Evolutionary conservation across 2,888 invertebrate species (phyloP), one percentile per base, ranked within the genome.

Genomic region (Linhomoeus sp.): DNA sequence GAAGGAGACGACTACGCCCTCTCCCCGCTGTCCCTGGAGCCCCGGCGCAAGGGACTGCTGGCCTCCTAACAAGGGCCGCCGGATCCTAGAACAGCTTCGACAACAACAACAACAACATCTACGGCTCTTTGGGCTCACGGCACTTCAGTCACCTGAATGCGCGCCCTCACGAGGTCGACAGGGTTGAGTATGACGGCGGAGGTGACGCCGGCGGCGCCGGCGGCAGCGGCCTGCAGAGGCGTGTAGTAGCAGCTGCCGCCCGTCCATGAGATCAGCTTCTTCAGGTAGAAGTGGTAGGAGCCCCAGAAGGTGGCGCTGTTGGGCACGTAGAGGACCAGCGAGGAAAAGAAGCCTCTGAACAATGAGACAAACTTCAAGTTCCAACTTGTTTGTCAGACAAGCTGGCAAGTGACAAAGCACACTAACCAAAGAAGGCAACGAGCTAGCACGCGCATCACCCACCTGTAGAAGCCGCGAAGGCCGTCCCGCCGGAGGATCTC

Each of bases 251-350:
- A 79, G 1, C 68, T 59, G 0, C 86, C 85, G 45, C 79, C 33
- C 3, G n/a, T 2, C 23, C 12, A 3, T 19, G 5, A 3, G 19
- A 23, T 3, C 7, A 9, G 3, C 22, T 35, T 2, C 2, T 3
- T 3, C n/a, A 38, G 38, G 17, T 37, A 44, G 26, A 36, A 14
- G 29, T 86, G 85, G 67, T 92, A 92, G 58, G 88, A 79, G 22
- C 78, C 80, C 92, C 92, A 94, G 90, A 92, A 92, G 41, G 90
- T 74, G n/a, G 88, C 90, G 20, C 86, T 87, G 67, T 87, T 90
- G 17, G 92, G 90, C 41, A 88, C 88, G 66, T 87, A 92, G 0
- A 87, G 81, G 55, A 81, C 79, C 15, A 94, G 69, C 26, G 90
- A 90, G 1, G 90, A 86, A 25, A 79, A 73, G 64, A 90, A 94